Base-by-base conservation (phyloP, 2,797 vertebrate genomes). In the Acrossocheilus fasciatus region DNA sequence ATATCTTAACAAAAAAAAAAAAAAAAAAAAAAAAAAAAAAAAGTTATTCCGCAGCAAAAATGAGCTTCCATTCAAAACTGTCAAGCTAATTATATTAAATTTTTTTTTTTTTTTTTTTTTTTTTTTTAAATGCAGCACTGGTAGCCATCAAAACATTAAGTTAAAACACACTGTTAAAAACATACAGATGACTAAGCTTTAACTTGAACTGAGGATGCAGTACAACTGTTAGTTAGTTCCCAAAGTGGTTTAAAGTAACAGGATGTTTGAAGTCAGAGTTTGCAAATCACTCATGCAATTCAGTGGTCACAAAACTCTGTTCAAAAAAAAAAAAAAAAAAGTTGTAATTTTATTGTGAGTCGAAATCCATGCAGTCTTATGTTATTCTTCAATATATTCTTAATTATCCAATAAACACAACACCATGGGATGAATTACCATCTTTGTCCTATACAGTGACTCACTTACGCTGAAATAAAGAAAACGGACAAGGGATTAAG, bases 381-480 rank as follows among this genome's bases (percentile, higher is more conserved):
- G 77, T 87, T 85, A 88, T 81, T 85, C 14, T 15, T 73, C 15
- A 62, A 10, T 11, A 45, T 68, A 81, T 41, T 74, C 39, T 52
- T 54, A 12, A 74, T 50, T 43, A 50, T 50, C 4, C 72, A 83
- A 52, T 26, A 47, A 12, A 57, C 50, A 81, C 9, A 81, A 82
- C 34, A 30, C 26, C 34, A 68, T 39, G 43, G 26, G 26, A 77
- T 64, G 26, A 52, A 75, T 88, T 89, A 87, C 89, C 88, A 84
- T 88, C 8, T 41, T 10, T 64, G 47, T 89, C 86, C 82, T 86
- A 87, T 20, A 86, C 62, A 74, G 81, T 76, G 26, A 76, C 74
- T 88, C 81, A 83, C 74, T n/a, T 43, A 73, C 23, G 85, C 91
- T 91, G 91, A 86, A 91, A 91, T 72, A 84, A 59, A 68, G 34